Percentiles rank a stretch among this genome's conserved stretches.
Evolutionary conservation across 1,140 invertebrate genomes (phyloP).

Genomic region (Brachionus rotundiformis): DNA sequence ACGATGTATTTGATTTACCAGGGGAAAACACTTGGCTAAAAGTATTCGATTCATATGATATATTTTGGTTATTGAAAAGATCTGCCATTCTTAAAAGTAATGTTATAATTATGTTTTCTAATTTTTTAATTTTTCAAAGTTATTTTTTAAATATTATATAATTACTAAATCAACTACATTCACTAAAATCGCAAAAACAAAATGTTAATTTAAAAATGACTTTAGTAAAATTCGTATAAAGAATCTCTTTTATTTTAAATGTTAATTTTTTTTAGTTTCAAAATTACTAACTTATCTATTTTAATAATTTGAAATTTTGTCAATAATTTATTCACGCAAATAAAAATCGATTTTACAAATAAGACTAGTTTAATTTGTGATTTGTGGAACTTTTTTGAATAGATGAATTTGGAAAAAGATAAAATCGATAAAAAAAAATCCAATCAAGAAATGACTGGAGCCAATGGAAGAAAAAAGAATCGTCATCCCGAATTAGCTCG

Average conservation of each 20-base stretch:
- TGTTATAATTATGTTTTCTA: neutral
- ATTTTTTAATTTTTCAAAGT: neutral
- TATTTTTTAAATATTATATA: neutral
- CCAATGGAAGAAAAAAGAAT: neutral
- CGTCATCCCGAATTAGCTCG: conserved; percentile 42
- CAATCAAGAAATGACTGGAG: neutral
- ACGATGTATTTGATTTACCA: neutral
- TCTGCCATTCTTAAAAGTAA: conserved; percentile 26
- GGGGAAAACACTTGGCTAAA: neutral
- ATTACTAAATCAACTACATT: neutral
- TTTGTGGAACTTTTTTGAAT: neutral
- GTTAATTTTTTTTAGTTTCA: conserved; percentile 12
- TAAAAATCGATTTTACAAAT: neutral
- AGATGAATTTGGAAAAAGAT: neutral
- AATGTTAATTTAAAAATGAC: conserved; percentile 11
- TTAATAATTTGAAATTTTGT: neutral
- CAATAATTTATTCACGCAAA: neutral
- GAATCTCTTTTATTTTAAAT: neutral
- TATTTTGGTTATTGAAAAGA: conserved; percentile 23
- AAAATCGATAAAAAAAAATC: neutral
- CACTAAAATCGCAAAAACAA: neutral
- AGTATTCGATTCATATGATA: neutral
- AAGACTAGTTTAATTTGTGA: neutral
- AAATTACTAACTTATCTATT: neutral
- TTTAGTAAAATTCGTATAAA: neutral